Evolutionary conservation across 1,140 invertebrate genomes (phyloP).

Genomic region (Reticulitermes speratus): DNA sequence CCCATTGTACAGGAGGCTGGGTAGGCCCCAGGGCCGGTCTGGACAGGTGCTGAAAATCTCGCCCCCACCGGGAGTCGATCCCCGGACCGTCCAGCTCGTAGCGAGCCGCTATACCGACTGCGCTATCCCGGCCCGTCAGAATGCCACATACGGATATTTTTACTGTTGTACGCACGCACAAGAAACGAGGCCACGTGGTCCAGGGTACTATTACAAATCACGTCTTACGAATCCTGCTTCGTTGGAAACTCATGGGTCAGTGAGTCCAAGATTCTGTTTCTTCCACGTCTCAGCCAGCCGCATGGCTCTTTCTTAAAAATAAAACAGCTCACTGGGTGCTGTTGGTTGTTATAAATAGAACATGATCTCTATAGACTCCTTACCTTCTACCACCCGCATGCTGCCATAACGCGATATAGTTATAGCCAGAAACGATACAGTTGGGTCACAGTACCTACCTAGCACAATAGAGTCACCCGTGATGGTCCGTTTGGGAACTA

Average conservation of each 20-base stretch:
- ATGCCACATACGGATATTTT: too few species aligned
- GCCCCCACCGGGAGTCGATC: too few species aligned
- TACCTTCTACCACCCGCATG: neutral
- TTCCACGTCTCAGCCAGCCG: neutral
- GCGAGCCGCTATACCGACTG: too few species aligned
- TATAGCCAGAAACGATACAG: neutral
- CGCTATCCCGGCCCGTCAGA: too few species aligned
- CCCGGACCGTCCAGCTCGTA: too few species aligned
- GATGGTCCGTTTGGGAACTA: neutral
- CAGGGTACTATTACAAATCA: neutral
- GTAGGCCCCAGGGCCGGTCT: too few species aligned
- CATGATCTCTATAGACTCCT: neutral
- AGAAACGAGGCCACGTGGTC: neutral
- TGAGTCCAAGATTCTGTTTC: neutral
- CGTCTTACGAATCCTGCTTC: neutral
- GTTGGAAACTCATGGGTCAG: neutral
- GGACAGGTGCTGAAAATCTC: too few species aligned
- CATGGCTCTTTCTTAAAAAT: neutral
- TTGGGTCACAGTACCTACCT: neutral
- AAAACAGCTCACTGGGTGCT: neutral
- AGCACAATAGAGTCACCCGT: neutral
- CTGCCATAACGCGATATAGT: neutral
- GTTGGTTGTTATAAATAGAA: neutral
- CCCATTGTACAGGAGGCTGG: too few species aligned
- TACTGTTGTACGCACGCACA: too few species aligned